Conservation (phyloP, 2,888 invertebrate genomes). For the Aphodius granarius region DNA sequence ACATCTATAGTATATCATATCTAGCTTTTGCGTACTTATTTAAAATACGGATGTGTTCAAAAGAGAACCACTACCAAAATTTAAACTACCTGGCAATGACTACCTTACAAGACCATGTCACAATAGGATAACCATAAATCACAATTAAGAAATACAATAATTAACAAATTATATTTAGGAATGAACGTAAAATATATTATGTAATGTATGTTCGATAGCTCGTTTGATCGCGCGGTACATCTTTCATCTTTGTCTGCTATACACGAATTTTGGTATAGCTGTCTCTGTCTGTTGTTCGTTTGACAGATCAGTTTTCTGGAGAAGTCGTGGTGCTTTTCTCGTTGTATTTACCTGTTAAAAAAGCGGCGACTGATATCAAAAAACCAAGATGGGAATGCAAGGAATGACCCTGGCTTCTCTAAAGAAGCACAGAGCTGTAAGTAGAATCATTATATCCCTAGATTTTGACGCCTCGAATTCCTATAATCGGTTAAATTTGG, state of each 20-base stretch:
- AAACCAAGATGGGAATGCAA: slow-evolving; percentile 61
- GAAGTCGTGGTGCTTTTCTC: background rate
- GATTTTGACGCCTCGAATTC: background rate
- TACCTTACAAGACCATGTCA: background rate
- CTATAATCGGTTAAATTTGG: background rate
- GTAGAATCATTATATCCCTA: slow-evolving; percentile 49
- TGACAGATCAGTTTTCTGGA: background rate
- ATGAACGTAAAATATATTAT: background rate
- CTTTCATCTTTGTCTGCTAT: background rate
- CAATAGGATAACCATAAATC: background rate
- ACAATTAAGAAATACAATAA: background rate
- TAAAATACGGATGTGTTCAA: background rate
- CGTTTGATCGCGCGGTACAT: background rate
- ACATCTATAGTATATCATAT: background rate
- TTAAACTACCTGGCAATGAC: background rate
- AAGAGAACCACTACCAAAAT: background rate
- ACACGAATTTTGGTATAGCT: background rate
- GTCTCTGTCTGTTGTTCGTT: background rate
- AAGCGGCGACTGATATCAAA: background rate
- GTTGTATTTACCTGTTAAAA: background rate
- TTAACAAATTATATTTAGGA: background rate
- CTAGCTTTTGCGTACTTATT: background rate
- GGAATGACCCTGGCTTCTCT: slow-evolving; percentile 69
- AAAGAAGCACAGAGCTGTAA: slow-evolving; percentile 80
- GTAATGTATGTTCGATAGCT: background rate